Conservation (phyloP, 1,140 invertebrate species). For the Orussus abietinus region DNA sequence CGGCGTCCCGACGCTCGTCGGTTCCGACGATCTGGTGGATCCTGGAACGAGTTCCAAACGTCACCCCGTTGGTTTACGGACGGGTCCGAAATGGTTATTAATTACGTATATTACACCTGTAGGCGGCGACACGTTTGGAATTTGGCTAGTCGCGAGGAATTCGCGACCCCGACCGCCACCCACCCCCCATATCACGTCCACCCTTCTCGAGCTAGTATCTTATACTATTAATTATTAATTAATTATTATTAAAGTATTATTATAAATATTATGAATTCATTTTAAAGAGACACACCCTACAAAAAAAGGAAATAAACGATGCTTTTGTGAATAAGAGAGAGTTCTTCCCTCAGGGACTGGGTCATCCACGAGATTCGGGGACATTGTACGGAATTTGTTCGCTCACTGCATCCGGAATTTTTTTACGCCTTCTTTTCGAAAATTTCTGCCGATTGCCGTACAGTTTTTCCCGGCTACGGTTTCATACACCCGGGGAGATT, state of each 20-base stretch:
- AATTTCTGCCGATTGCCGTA: background rate
- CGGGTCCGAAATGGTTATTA: too few relatives aligned
- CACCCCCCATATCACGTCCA: slow-evolving; percentile 37
- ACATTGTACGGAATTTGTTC: slow-evolving; percentile 1
- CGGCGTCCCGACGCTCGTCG: slow-evolving; percentile 19
- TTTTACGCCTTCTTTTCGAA: background rate
- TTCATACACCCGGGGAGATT: too few relatives aligned
- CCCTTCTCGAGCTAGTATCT: slow-evolving; percentile 40
- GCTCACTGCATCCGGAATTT: background rate
- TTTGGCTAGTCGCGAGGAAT: too few relatives aligned
- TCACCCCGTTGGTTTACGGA: slow-evolving; percentile 15
- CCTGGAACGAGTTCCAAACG: slow-evolving; percentile 33
- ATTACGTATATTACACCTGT: too few relatives aligned
- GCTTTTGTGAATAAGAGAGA: slow-evolving; percentile 51
- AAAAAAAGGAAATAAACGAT: slow-evolving; percentile 50
- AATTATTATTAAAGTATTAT: slow-evolving; percentile 50
- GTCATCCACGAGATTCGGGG: slow-evolving; percentile 7
- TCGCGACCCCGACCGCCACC: slow-evolving; percentile 15
- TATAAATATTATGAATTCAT: slow-evolving; percentile 53
- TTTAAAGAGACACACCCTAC: slow-evolving; percentile 45
- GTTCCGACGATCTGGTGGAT: too few relatives aligned
- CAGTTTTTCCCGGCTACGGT: background rate
- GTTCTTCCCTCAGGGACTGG: background rate
- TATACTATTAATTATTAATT: slow-evolving; percentile 41
- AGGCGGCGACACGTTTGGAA: slow-evolving; percentile 43